Evolutionary conservation across 2,888 invertebrate species (phyloP).

Genomic region (Napeogenes sylphis): DNA sequence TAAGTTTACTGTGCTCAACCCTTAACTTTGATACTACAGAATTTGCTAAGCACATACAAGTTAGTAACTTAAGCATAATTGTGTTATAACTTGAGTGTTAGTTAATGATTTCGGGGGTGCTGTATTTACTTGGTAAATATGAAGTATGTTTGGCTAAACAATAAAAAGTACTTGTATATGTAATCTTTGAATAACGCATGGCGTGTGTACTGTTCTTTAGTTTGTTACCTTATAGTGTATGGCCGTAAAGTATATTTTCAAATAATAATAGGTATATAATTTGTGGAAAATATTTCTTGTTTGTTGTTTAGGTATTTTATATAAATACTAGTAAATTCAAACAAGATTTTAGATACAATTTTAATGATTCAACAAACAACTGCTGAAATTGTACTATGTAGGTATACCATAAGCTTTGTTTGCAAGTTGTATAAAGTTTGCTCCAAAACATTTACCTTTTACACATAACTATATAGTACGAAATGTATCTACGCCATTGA

Average conservation of each 20-base stretch:
- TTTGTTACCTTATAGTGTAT: no score
- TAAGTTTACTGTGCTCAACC: constrained; percentile 22
- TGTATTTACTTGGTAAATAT: constrained; percentile 6
- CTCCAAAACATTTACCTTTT: constrained; percentile 4
- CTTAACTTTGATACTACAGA: constrained; percentile 19
- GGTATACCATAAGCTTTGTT: no score
- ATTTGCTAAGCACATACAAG: constrained; percentile 26
- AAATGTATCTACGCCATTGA: constrained; percentile 8
- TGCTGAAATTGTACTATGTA: no score
- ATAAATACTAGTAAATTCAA: no score
- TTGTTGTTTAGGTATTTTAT: no score
- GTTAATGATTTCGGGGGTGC: constrained; percentile 19
- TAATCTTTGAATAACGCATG: neutral
- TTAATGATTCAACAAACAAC: no score
- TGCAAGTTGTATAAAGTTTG: neutral
- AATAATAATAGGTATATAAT: no score
- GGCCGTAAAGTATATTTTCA: no score
- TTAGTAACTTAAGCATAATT: constrained; percentile 24
- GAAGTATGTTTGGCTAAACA: constrained; percentile 4
- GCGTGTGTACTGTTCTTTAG: no score
- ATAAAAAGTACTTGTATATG: constrained; percentile 1
- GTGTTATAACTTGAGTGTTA: constrained; percentile 26
- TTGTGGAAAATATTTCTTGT: no score
- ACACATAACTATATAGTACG: neutral
- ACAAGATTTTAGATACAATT: no score